Percentiles rank a stretch among this genome's conserved stretches.
Conservation (phyloP, 2,113 vertebrate genomes). For the Cavia aperea region DNA sequence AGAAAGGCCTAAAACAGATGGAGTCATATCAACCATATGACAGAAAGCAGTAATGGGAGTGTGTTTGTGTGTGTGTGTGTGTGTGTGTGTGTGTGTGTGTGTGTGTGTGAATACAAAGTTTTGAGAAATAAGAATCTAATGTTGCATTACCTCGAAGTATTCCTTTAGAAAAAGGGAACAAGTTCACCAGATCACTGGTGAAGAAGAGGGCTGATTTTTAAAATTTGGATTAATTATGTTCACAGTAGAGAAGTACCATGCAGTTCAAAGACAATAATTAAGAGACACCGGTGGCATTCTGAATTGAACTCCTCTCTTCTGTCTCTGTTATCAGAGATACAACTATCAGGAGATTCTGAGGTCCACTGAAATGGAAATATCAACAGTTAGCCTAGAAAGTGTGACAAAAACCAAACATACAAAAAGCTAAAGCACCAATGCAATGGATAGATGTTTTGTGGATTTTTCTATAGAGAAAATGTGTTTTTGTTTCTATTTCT, state of each 20-base stretch:
- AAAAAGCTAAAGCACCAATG: fast-evolving
- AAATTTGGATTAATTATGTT: neutral
- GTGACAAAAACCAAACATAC: neutral
- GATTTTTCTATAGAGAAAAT: neutral
- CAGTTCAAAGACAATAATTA: neutral
- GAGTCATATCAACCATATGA: neutral
- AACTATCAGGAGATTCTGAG: neutral
- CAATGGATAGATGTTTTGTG: neutral
- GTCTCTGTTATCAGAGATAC: neutral
- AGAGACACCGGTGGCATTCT: fast-evolving
- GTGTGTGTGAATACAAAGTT: neutral
- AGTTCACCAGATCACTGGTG: neutral
- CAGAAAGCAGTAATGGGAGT: neutral
- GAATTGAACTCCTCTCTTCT: fast-evolving
- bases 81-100: too few relatives aligned
- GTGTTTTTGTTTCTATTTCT: neutral
- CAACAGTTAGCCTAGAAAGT: neutral
- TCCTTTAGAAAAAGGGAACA: neutral
- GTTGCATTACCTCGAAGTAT: neutral
- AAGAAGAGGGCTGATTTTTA: neutral
- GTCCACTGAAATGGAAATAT: neutral
- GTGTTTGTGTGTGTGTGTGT: neutral
- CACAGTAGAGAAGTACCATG: neutral
- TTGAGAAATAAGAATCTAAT: neutral
- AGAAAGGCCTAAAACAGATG: conserved; percentile 53